Base-by-base conservation (phyloP, 2,888 invertebrate species). In the Ceratothoa steindachneri region DNA sequence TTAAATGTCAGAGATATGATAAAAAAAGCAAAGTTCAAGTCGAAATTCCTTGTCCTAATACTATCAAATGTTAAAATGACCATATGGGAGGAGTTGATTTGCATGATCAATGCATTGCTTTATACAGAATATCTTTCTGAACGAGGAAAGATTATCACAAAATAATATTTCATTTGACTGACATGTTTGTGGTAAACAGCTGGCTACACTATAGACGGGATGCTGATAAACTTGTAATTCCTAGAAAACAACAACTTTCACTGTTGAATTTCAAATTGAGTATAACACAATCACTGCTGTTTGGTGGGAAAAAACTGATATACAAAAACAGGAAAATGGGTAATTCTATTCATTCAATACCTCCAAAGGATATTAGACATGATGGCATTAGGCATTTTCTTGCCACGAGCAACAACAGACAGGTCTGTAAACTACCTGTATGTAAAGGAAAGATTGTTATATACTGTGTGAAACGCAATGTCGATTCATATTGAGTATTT, bases 1-100 rank as follows among this genome's bases (percentile, higher is more conserved):
- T 71, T 27, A 41, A 71, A 15, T 69, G 67, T 41, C 27, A 29
- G 52, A 24, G 73, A 51, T 80, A 55, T 74, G 72, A 70, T n/a
- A 75, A 68, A 52, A 80, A 81, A 71, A 69, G 67, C 22, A 67
- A 67, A 27, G 52, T 52, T 24, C 69, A 69, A 30, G 71, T 79
- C 67, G 52, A 79, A 28, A 68, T 79, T 9, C 71, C 71, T 29
- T 29, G 67, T 29, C 77, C 80, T 51, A 22, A 41, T 30, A 69
- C 73, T 65, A 72, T 80, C 12, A 66, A 72, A 29, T 30, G 29
- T 24, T 79, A 81, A 67, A 77, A 77, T 41, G 30, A 30, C n/a
- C 64, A 72, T 30, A 80, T 75, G 75, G 70, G 75, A 53, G 75
- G 78, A 41, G 73, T 73, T 29, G 75, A 80, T 71, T 67, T 80